Percentiles rank a stretch among this genome's conserved stretches.
phyloP scores from a whole-genome alignment of 2,888 invertebrate genomes.

The Matsumyia berberina region DNA sequence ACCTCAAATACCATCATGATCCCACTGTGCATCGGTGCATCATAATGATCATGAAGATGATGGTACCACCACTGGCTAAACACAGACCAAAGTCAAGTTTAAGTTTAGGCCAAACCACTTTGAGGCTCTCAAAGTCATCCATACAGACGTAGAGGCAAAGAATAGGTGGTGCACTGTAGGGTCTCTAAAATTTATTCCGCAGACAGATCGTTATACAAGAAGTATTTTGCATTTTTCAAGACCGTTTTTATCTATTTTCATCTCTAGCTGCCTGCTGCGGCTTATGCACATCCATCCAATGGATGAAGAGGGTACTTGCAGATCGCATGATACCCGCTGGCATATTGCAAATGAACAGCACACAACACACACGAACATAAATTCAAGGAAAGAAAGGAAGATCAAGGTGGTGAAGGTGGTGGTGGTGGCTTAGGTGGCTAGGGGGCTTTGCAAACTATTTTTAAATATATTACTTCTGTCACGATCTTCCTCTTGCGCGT shows the following conservation, averaged over 20 bases:
- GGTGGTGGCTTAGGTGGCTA: conserved; percentile 38
- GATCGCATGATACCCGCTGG: conserved; percentile 71
- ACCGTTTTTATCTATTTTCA: conserved; percentile 53
- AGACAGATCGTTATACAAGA: conserved; percentile 73
- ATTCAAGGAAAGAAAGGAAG: conserved; percentile 8
- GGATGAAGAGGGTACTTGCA: conserved; percentile 42
- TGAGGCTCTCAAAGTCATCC: conserved; percentile 43
- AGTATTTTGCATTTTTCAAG: conserved; percentile 73
- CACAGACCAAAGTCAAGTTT: conserved; percentile 72
- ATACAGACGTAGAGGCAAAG: neutral
- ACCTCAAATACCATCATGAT: neutral
- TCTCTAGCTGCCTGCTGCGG: neutral
- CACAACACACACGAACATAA: neutral
- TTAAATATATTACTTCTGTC: conserved; percentile 74
- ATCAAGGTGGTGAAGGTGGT: conserved; percentile 34
- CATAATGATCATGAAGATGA: conserved; percentile 24
- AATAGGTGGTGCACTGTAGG: conserved; percentile 40
- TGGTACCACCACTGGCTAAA: conserved; percentile 27
- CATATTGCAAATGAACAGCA: conserved; percentile 52
- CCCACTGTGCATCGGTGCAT: conserved; percentile 46
- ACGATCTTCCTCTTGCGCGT: conserved; percentile 46
- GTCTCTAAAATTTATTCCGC: conserved; percentile 65
- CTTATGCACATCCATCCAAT: conserved; percentile 8
- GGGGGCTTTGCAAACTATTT: conserved; percentile 61
- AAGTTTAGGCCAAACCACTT: conserved; percentile 54